Evolutionary conservation across 2,888 invertebrate species (phyloP).

Genomic region (Timandra comae): DNA sequence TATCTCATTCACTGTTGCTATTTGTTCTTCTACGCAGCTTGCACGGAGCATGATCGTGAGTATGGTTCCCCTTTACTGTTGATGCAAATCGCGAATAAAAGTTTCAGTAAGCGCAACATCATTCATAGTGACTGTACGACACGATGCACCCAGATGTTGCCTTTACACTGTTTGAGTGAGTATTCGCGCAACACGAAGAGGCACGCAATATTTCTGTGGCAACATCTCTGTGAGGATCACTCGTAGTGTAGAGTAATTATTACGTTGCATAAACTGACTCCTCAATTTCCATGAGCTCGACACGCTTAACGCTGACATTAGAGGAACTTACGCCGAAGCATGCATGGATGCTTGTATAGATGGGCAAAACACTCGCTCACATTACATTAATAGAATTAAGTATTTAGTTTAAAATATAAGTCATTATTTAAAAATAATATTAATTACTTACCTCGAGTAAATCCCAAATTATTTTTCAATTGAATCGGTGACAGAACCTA

Average conservation of each 20-base stretch:
- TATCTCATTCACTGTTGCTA: constrained; percentile 79
- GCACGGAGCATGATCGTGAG: constrained; percentile 95
- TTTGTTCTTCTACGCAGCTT: constrained; percentile 84
- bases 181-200: neutral
- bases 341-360: constrained; percentile 3
- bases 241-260: constrained; percentile 39
- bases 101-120: constrained; percentile 22
- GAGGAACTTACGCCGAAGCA: constrained; percentile 17
- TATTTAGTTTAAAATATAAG: too few relatives aligned
- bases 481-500: too few relatives aligned
- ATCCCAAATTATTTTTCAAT: too few relatives aligned
- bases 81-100: constrained; percentile 24
- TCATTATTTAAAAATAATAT: too few relatives aligned
- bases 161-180: neutral
- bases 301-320: constrained; percentile 43
- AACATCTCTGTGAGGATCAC: constrained; percentile 63
- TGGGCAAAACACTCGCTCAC: neutral
- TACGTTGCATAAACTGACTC: constrained; percentile 25
- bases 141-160: constrained; percentile 17
- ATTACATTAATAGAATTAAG: constrained; percentile 1
- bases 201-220: constrained; percentile 35
- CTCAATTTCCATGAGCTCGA: constrained; percentile 34
- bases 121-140: constrained; percentile 7
- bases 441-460: too few relatives aligned
- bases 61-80: constrained; percentile 67